phyloP scores from a whole-genome alignment of 2,113 vertebrate genomes.

The Crocuta crocuta region DNA sequence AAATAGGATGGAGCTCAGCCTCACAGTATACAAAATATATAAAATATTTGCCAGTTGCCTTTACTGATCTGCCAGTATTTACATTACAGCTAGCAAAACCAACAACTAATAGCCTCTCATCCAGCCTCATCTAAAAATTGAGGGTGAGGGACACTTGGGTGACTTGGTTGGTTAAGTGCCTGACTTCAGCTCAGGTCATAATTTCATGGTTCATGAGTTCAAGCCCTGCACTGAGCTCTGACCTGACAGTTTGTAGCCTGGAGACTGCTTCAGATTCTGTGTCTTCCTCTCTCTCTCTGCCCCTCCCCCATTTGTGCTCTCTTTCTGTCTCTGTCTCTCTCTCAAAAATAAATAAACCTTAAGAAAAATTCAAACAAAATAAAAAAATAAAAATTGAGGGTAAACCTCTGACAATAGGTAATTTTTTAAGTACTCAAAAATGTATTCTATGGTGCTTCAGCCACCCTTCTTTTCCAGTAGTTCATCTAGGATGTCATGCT shows the following conservation, averaged over 20 bases:
- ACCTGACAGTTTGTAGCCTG: too few relatives aligned
- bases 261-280: too few relatives aligned
- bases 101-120: not conserved
- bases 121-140: not conserved
- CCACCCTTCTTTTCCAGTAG: not conserved
- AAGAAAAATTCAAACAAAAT: too few relatives aligned
- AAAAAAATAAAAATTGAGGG: not conserved
- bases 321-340: too few relatives aligned
- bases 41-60: constrained; percentile 10
- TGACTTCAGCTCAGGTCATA: too few relatives aligned
- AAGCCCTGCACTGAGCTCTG: too few relatives aligned
- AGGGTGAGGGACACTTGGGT: too few relatives aligned
- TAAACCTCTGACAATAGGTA: not conserved
- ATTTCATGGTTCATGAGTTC: too few relatives aligned
- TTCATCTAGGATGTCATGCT: not conserved
- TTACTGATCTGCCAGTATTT: constrained; percentile 20
- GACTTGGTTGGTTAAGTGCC: too few relatives aligned
- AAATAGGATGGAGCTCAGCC: not conserved
- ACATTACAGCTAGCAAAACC: not conserved
- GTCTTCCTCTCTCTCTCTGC: too few relatives aligned
- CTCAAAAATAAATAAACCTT: too few relatives aligned
- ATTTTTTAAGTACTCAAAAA: not conserved
- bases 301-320: too few relatives aligned
- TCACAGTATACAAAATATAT: not conserved
- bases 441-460: not conserved